phyloP scores from a whole-genome alignment of 1,140 invertebrate species.

The Euura lappo region DNA sequence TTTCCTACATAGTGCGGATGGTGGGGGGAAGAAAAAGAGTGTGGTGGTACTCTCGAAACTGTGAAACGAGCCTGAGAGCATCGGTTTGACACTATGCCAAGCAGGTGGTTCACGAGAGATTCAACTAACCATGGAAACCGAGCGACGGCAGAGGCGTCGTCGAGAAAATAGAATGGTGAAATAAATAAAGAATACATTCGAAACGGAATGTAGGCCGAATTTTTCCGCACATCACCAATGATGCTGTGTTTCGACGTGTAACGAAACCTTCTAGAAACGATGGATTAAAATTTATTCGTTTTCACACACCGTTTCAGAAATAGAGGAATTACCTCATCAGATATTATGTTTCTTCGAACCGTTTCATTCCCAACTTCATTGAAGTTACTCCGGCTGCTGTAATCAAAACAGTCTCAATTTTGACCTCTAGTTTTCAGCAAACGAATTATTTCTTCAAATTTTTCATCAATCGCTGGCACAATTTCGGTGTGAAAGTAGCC shows the following conservation, averaged over 20 bases:
- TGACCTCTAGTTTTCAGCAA: too few species aligned
- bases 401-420: too few species aligned
- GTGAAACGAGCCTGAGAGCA: not conserved
- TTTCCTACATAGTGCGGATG: not conserved
- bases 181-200: constrained; percentile 26
- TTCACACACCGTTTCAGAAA: not conserved
- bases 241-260: not conserved
- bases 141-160: constrained; percentile 31
- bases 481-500: too few species aligned
- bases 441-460: too few species aligned
- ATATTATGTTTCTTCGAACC: too few species aligned
- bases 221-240: constrained; percentile 58
- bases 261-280: constrained; percentile 5
- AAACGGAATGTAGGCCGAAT: constrained; percentile 41
- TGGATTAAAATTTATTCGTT: not conserved
- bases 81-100: constrained; percentile 49
- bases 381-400: too few species aligned
- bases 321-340: too few species aligned
- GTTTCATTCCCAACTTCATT: too few species aligned
- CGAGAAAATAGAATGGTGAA: constrained; percentile 34
- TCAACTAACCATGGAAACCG: constrained; percentile 9
- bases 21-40: not conserved
- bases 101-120: constrained; percentile 52
- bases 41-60: not conserved
- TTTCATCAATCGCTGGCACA: too few species aligned